A percentile compares a stretch with the other conserved stretches of the same genome.
phyloP scores from a whole-genome alignment of 2,888 invertebrate species.

The Morpho helenor region DNA sequence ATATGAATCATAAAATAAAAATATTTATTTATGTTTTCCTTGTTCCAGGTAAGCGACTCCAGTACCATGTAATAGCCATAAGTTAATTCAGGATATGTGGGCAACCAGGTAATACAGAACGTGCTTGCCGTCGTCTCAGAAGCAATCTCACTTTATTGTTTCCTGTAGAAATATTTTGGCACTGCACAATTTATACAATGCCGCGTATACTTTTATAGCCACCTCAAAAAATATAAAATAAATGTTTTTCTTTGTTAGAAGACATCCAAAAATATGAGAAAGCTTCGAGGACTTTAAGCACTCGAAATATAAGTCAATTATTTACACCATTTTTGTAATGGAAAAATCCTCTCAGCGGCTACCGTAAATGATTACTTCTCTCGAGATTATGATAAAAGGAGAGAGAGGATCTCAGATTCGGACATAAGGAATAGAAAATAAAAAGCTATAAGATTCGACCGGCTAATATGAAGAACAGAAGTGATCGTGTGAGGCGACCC shows the following conservation, averaged over 20 bases:
- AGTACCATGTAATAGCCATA: background rate
- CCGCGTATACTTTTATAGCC: constrained; percentile 50
- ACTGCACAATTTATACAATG: constrained; percentile 49
- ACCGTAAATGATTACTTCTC: constrained; percentile 67
- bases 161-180: constrained; percentile 44
- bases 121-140: constrained; percentile 7
- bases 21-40: constrained; percentile 15
- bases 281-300: constrained; percentile 35
- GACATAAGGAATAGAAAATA: constrained; percentile 66
- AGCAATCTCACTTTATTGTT: constrained; percentile 29
- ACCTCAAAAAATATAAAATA: constrained; percentile 53
- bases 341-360: constrained; percentile 66
- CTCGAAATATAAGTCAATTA: constrained; percentile 66
- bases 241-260: constrained; percentile 27
- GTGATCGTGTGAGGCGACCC: constrained; percentile 42
- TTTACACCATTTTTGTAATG: constrained; percentile 66
- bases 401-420: constrained; percentile 39
- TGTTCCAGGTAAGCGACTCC: constrained; percentile 37
- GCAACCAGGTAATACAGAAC: constrained; percentile 14
- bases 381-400: constrained; percentile 49
- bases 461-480: constrained; percentile 52
- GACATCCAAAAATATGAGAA: constrained; percentile 28
- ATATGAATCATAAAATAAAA: background rate
- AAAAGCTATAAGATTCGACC: constrained; percentile 63
- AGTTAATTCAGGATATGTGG: constrained; percentile 6